A percentile compares a stretch with the other conserved stretches of the same genome.
Evolutionary conservation across 2,888 invertebrate species (phyloP).

Genomic region (Lamproptera curius): DNA sequence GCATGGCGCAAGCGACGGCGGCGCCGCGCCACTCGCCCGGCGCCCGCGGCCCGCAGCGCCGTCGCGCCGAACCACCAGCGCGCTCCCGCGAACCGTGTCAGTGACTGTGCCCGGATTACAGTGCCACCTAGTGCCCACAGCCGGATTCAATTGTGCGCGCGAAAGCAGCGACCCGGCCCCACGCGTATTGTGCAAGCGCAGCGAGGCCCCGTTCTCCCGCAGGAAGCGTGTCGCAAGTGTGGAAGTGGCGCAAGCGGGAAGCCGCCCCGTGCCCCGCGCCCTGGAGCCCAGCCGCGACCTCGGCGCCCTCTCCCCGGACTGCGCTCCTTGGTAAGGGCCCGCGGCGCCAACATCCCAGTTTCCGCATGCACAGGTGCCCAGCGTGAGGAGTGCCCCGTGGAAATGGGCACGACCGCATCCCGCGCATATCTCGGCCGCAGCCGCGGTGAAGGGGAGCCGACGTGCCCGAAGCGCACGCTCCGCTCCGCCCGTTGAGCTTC

Average conservation of each 20-base stretch:
- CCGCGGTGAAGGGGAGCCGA: conserved; percentile 57
- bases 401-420: conserved; percentile 31
- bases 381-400: conserved; percentile 5
- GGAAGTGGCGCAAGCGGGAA: conserved; percentile 75
- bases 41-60: conserved; percentile 76
- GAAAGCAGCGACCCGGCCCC: conserved; percentile 68
- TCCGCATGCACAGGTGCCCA: conserved; percentile 17
- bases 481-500: conserved; percentile 60
- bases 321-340: conserved; percentile 32
- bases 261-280: conserved; percentile 59
- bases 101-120: conserved; percentile 67
- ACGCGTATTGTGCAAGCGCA: conserved; percentile 65
- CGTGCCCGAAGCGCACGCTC: conserved; percentile 45
- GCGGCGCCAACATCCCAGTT: conserved; percentile 12
- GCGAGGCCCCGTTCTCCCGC: conserved; percentile 74
- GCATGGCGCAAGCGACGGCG: conserved; percentile 74
- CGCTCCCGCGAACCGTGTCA: conserved; percentile 40
- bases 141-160: conserved; percentile 64
- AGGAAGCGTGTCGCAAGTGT: conserved; percentile 73
- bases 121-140: conserved; percentile 61
- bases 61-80: conserved; percentile 57
- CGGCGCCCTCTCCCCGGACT: conserved; percentile 44
- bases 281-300: conserved; percentile 38
- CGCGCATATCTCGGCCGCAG: conserved; percentile 36
- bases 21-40: conserved; percentile 74